phyloP scores from a whole-genome alignment of 2,797 vertebrate genomes.

The Hyperoplus immaculatus region DNA sequence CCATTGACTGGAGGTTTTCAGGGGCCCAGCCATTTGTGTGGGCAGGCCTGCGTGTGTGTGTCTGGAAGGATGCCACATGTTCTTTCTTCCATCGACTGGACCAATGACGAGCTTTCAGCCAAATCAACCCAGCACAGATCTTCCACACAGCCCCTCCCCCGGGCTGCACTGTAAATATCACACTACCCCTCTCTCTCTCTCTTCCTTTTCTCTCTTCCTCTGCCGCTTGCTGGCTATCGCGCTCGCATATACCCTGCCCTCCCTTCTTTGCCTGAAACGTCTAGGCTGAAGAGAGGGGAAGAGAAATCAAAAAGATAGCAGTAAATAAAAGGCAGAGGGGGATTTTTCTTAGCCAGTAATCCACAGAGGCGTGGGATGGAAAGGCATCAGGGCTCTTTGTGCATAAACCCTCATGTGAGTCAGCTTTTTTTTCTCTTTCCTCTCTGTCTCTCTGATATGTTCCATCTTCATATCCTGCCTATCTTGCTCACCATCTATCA shows the following conservation, averaged over 20 bases:
- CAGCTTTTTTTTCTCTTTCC: constrained; percentile 24
- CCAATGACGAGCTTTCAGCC: constrained; percentile 55
- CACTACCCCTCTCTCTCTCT: constrained; percentile 20
- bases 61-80: constrained; percentile 9
- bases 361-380: constrained; percentile 68
- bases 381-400: constrained; percentile 49
- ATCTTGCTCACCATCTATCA: background rate
- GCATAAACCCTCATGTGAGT: constrained; percentile 83
- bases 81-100: constrained; percentile 4
- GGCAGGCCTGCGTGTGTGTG: background rate
- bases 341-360: constrained; percentile 19
- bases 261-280: constrained; percentile 2
- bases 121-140: constrained; percentile 13
- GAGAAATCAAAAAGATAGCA: background rate
- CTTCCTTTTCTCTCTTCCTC: constrained; percentile 48
- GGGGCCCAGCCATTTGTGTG: too few species aligned
- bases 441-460: background rate
- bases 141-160: constrained; percentile 54
- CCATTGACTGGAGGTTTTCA: too few species aligned
- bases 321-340: background rate
- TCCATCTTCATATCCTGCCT: background rate
- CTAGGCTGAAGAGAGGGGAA: constrained; percentile 15
- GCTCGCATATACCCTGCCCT: constrained; percentile 2
- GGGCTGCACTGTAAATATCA: constrained; percentile 29
- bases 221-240: constrained; percentile 29